Conservation (phyloP, 2,888 invertebrate genomes). For the Allygus modestus region DNA sequence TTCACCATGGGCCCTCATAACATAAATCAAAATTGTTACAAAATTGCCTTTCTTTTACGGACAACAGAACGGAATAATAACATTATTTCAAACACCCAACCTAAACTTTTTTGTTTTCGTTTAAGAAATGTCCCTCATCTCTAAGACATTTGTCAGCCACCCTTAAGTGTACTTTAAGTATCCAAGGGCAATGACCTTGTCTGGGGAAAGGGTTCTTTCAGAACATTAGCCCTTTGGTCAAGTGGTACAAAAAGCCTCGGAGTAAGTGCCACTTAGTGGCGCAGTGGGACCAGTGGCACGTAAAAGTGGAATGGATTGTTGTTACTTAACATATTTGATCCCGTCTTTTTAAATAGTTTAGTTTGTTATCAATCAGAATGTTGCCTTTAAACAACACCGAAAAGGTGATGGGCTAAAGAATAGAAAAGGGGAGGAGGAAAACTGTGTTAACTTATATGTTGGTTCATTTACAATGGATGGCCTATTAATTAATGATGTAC, state of each 20-base stretch:
- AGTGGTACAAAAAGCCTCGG: background rate
- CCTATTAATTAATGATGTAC: too few relatives aligned
- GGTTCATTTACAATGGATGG: too few relatives aligned
- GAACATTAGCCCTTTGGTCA: constrained; percentile 7
- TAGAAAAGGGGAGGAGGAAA: too few relatives aligned
- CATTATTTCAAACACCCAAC: too few relatives aligned
- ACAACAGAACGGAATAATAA: too few relatives aligned
- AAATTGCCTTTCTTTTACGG: too few relatives aligned
- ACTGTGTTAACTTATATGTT: too few relatives aligned
- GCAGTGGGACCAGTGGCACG: background rate
- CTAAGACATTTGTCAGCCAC: background rate
- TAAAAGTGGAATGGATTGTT: background rate
- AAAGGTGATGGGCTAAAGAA: too few relatives aligned
- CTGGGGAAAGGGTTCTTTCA: constrained; percentile 4
- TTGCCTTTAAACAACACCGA: too few relatives aligned
- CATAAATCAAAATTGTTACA: too few relatives aligned
- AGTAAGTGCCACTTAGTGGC: background rate
- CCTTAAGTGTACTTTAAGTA: background rate
- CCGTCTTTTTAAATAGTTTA: background rate
- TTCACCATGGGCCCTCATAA: too few relatives aligned
- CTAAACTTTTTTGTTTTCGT: background rate
- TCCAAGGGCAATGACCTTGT: background rate
- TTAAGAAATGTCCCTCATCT: background rate
- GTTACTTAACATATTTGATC: background rate
- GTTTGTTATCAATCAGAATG: too few relatives aligned